A percentile compares a stretch with the other conserved stretches of the same genome.
These are phyloP conservation scores for Antheraea pernyi DNA, from an alignment of 1,140 invertebrate species.

Conservation along the genomic window DNA sequence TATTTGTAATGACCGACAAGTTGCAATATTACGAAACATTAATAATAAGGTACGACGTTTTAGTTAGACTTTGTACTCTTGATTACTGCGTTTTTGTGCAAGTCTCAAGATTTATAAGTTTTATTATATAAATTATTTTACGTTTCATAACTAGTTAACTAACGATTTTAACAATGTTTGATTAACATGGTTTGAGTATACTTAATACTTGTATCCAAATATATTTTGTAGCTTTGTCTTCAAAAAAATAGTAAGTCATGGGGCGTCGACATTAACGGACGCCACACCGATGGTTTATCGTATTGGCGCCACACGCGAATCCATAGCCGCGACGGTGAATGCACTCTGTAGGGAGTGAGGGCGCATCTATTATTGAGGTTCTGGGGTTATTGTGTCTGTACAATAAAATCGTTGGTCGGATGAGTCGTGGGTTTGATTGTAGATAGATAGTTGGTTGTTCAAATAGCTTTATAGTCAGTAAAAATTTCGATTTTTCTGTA, in stretches of 20 bases:
- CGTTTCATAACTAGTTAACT: too few species aligned
- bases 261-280: not conserved
- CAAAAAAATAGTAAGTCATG: not conserved
- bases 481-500: too few species aligned
- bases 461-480: too few species aligned
- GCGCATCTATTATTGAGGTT: constrained; percentile 34
- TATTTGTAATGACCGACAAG: too few species aligned
- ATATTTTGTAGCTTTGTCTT: constrained; percentile 1
- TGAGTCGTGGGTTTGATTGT: not conserved
- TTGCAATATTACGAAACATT: too few species aligned
- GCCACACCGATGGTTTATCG: constrained; percentile 45
- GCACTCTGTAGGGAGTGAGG: constrained; percentile 38
- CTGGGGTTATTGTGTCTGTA: constrained; percentile 29
- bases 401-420: not conserved
- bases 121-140: too few species aligned
- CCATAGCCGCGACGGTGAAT: constrained; percentile 47
- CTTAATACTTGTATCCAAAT: not conserved
- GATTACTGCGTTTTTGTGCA: too few species aligned
- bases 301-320: constrained; percentile 60
- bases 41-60: too few species aligned
- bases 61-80: too few species aligned
- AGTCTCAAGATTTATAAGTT: too few species aligned
- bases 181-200: too few species aligned
- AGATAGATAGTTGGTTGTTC: not conserved
- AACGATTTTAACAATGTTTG: too few species aligned